Base-by-base conservation (phyloP, 2,888 invertebrate species). In the Geophilus truncorum region DNA sequence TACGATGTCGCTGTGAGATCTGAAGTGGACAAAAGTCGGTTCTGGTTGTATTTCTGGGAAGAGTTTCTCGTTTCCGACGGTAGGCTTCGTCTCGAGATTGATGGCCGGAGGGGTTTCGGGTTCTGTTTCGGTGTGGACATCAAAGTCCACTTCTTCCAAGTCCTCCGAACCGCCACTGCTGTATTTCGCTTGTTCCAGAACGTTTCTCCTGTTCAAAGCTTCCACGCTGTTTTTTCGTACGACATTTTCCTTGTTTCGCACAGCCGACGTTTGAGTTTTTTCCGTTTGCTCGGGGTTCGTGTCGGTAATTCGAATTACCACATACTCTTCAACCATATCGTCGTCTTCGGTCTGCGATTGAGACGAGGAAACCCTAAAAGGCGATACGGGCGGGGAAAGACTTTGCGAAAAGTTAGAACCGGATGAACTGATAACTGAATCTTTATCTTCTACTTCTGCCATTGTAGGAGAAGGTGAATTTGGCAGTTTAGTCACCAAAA, bases 381-480 rank as follows among this genome's bases (percentile, higher is more conserved):
- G 93, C 0, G 94, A 92, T 83, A 90, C 89, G 4, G 92, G 91
- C 0, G 92, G 94, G 30, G 94, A 94, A 83, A 91, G 91, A 82
- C 91, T 92, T 83, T 92, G 91, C 2, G 93, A 93, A 83, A 93
- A 90, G 86, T 93, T 93, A 75, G 93, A 94, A 80, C 93, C 92
- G 84, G 93, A 93, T 77, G 93, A 93, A 86, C 94, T 94, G 86
- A 95, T 93, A 4, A 94, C 94, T 32, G 94, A 95, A 87, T 95
- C 95, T 85, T 94, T 94, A 86, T 81, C 81, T 76, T 95, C 95
- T 84, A 93, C 93, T 84, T 93, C 93, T 12, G 23, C 51, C 62
- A 78, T 81, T 70, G 34, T 18, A 3, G 36, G 80, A 34, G 34
- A 77, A 18, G 75, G 30, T 51, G 77, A 25, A 32, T 32, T 32